Evolutionary conservation across 2,113 vertebrate genomes (phyloP).

Genomic region (Ailurus styani): DNA sequence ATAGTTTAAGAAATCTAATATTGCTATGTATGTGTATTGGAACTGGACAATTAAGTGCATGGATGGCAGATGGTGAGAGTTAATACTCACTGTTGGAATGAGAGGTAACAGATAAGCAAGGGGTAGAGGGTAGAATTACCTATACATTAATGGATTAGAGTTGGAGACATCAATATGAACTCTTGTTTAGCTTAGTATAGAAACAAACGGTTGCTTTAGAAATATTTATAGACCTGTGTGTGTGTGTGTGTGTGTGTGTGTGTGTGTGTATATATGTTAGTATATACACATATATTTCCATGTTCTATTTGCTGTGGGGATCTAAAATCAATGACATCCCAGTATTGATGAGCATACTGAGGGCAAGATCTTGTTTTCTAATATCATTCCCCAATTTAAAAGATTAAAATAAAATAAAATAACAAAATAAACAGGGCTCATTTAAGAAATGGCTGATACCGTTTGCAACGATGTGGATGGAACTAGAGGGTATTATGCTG

Average conservation of each 20-base stretch:
- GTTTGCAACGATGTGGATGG: too few species aligned
- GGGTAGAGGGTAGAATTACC: not conserved
- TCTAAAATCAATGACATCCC: not conserved
- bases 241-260: too few species aligned
- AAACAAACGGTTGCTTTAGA: not conserved
- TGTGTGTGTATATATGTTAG: not conserved
- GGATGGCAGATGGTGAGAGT: not conserved
- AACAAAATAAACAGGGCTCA: not conserved
- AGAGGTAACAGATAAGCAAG: not conserved
- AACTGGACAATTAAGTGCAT: not conserved
- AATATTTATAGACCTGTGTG: not conserved
- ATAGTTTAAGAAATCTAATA: not conserved
- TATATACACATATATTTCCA: not conserved
- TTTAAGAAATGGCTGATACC: not conserved
- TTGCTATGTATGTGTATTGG: not conserved
- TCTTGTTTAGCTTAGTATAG: not conserved
- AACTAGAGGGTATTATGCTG: too few species aligned
- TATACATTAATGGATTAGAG: not conserved
- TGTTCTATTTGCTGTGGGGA: not conserved
- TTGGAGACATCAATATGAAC: not conserved
- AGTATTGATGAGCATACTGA: not conserved
- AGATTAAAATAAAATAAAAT: too few species aligned
- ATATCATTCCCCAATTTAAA: not conserved
- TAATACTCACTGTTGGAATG: not conserved
- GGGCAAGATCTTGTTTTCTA: not conserved